Conservation (phyloP, 2,113 vertebrate genomes). For the Carassius gibelio region DNA sequence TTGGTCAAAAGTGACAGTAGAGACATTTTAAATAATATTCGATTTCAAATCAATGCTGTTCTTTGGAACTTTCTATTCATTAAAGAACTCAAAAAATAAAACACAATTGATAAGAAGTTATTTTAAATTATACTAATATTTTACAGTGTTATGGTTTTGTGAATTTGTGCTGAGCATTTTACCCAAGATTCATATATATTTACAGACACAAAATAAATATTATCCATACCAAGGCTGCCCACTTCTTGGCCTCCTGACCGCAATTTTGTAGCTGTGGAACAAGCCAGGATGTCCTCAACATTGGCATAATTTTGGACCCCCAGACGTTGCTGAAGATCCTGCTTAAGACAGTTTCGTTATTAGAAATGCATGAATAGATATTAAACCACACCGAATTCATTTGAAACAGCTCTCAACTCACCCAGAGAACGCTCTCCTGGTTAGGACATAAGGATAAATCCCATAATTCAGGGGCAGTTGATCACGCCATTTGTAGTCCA, state of each 20-base stretch:
- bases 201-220: not conserved
- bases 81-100: not conserved
- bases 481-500: slow-evolving; percentile 68
- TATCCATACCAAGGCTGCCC: slow-evolving; percentile 66
- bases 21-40: not conserved
- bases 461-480: slow-evolving; percentile 55
- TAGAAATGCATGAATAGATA: too few species aligned
- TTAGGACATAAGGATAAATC: slow-evolving; percentile 60
- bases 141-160: not conserved
- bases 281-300: slow-evolving; percentile 64
- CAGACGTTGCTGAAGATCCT: slow-evolving; percentile 57
- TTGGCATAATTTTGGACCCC: slow-evolving; percentile 60
- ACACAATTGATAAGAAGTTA: not conserved
- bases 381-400: not conserved
- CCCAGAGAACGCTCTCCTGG: slow-evolving; percentile 63
- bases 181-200: not conserved
- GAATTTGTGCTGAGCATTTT: not conserved
- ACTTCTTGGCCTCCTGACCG: slow-evolving; percentile 55
- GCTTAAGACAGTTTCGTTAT: slow-evolving; percentile 51
- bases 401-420: not conserved
- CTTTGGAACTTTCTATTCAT: not conserved
- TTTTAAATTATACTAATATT: not conserved
- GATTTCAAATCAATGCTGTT: not conserved
- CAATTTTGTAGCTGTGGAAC: slow-evolving; percentile 49
- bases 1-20: not conserved